Evolutionary conservation across 2,888 invertebrate species (phyloP), one percentile per base, ranked within the genome.

Genomic region (Tyria jacobaeae): DNA sequence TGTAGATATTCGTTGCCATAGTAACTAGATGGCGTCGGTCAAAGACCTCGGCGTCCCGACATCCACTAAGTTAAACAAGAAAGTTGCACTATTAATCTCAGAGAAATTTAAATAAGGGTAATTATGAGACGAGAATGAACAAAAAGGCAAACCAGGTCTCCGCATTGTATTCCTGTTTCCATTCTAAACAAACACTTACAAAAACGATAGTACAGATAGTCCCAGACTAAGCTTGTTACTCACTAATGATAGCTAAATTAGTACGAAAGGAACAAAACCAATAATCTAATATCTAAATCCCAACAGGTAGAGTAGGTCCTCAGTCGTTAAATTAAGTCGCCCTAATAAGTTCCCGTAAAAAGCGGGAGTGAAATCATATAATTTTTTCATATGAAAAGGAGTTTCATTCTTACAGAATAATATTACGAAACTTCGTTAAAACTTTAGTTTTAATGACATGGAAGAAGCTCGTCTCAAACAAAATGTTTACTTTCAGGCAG

Each of bases 11-110:
- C 84, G 90, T 92, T 83, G 84, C 86, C 79, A 89, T 89, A 82
- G 87, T 79, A 83, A 90, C 91, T 78, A 78, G 75, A 86, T 81
- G 85, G 88, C 87, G 86, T 87, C 89, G 92, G 91, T 89, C 92
- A 88, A 86, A 86, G 91, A 92, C 91, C 93, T 87, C 85, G 76
- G 64, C 82, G 88, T 86, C 88, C 89, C 88, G 90, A 90, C 91
- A 87, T 81, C 78, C 78, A 82, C 78, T 77, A 84, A 87, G 85
- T 83, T 84, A 86, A 89, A 89, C 86, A 89, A 90, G 83, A 90
- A 86, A 84, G 78, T 80, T 80, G 79, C 79, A 85, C 84, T 89
- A 87, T 86, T 89, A 87, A 87, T 87, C 83, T 81, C 79, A 61
- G 80, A 78, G 73, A 75, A 84, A 84, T 80, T 86, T 81, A 84